Base-by-base conservation (phyloP, 2,113 vertebrate species). In the Oncorhynchus mykiss region DNA sequence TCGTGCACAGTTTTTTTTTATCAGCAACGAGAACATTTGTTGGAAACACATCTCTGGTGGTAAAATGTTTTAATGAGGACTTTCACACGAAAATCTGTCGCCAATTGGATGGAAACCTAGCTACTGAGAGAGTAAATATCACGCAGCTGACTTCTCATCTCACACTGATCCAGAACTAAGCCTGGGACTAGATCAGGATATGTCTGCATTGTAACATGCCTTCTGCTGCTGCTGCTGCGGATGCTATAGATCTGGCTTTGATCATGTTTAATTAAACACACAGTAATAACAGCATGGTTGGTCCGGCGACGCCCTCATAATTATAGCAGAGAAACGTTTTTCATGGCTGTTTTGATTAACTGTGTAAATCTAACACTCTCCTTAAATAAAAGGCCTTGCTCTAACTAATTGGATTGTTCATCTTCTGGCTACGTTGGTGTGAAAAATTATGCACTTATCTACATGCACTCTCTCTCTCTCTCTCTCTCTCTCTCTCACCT, bases 261-360 rank as follows among this genome's bases (percentile, higher is more conserved):
- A 88, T 80, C 80, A 76, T 75, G 18, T 87, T 90, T 92, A 87
- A 93, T 93, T 92, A 91, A 90, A 88, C 79, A 78, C 72, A 77
- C 73, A 77, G 77, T 84, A 88, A 90, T 45, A 11, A 45, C 39
- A 45, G 39, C 39, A 45, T 84, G 90, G 86, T 76, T 78, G 20
- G 80, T 80, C 83, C 71, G 76, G 70, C 66, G 80, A 45, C 39
- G 67, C 80, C 0, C 54, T 74, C 60, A 80, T 91, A 88, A 91
- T 92, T 88, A 92, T 45, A 78, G 79, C 89, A 86, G 84, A 88
- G 80, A 88, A 82, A 91, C 88, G 85, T 70, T 84, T 76, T 45
- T 45, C 39, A 45, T 45, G 81, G 69, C 73, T 79, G 81, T 81
- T 92, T 88, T 91, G 89, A 93, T 92, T 91, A 89, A 87, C 88